phyloP scores from a whole-genome alignment of 1,140 invertebrate species.

The Drosophila sp. region DNA sequence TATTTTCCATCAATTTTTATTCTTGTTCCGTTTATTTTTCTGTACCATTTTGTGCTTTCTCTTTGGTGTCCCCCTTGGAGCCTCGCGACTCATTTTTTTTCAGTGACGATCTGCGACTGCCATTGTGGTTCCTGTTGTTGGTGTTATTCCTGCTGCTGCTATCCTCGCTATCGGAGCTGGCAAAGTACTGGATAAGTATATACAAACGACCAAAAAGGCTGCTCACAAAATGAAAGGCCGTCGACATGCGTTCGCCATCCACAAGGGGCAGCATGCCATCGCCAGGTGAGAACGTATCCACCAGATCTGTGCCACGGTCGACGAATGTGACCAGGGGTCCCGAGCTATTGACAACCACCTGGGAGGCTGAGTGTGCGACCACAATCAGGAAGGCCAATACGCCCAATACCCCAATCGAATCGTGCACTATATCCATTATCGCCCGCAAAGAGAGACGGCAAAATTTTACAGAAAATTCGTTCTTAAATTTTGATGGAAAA shows the following conservation, averaged over 20 bases:
- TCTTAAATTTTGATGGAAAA: constrained; percentile 1
- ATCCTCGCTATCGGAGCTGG: constrained; percentile 7
- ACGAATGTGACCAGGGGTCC: constrained; percentile 12
- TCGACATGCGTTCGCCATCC: not conserved
- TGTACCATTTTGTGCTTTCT: not conserved
- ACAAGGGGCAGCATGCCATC: constrained; percentile 16
- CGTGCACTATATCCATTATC: constrained; percentile 36
- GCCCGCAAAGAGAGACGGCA: not conserved
- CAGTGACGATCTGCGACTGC: not conserved
- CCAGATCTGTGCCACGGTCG: not conserved
- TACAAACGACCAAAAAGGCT: not conserved
- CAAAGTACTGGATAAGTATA: constrained; percentile 4
- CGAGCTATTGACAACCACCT: constrained; percentile 17
- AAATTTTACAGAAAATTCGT: not conserved
- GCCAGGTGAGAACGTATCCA: constrained; percentile 11
- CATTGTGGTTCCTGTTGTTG: not conserved
- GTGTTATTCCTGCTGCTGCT: not conserved
- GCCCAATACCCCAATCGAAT: constrained; percentile 33
- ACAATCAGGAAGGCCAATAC: constrained; percentile 35
- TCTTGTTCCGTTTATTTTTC: not conserved
- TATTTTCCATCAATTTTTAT: not conserved
- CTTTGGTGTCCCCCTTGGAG: not conserved
- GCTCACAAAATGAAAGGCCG: not conserved
- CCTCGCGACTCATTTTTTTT: not conserved
- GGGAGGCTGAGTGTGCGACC: constrained; percentile 8